These are phyloP conservation scores for Aleadryas rufinucha DNA, from an alignment of 2,113 vertebrate genomes.

Conservation along the genomic window DNA sequence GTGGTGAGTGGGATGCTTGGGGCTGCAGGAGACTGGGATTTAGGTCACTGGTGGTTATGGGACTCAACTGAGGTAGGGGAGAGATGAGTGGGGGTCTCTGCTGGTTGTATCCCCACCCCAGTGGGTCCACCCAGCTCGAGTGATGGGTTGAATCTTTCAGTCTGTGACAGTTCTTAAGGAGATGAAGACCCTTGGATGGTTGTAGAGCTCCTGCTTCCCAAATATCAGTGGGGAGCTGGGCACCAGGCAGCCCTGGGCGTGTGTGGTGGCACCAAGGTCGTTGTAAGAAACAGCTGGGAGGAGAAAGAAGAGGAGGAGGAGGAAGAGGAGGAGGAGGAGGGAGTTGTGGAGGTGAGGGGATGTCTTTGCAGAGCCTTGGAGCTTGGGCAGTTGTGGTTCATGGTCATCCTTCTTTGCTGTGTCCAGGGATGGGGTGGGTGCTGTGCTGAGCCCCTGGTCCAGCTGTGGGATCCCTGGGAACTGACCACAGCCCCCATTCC, in stretches of 20 bases:
- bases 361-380: background rate
- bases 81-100: background rate
- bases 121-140: rapidly evolving
- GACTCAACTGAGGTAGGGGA: rapidly evolving
- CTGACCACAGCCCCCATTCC: background rate
- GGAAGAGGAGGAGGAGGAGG: background rate
- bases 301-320: too few species aligned
- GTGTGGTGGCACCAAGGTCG: rapidly evolving
- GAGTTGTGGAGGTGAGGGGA: background rate
- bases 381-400: background rate
- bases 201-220: background rate
- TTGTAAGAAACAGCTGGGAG: background rate
- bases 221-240: background rate
- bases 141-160: background rate
- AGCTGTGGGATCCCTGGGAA: background rate
- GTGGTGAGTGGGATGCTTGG: background rate
- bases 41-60: rapidly evolving
- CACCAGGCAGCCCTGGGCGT: rapidly evolving
- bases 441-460: background rate
- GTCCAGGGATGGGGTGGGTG: rapidly evolving
- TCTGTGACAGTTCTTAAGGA: background rate
- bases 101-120: background rate
- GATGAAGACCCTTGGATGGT: rapidly evolving
- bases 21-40: background rate
- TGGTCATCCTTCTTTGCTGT: background rate